Evolutionary conservation across 2,888 invertebrate species (phyloP).

Genomic region (Amblyteles armatorius): DNA sequence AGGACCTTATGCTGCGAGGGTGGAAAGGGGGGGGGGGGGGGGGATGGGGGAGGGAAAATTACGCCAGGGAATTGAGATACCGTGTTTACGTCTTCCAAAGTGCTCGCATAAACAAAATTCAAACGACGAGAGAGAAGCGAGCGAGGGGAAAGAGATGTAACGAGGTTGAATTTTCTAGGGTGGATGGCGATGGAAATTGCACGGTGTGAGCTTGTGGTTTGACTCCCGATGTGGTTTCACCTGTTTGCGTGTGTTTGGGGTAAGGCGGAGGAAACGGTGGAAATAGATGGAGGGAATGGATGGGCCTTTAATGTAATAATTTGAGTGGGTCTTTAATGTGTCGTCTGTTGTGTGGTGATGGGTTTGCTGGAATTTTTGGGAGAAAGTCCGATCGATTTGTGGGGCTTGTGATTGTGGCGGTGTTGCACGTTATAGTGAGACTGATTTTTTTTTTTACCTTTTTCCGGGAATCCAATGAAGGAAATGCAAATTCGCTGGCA

Average conservation of each 20-base stretch:
- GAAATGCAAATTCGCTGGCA: no score
- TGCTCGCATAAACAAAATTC: slow-evolving; percentile 84
- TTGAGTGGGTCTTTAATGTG: no score
- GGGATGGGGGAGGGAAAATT: slow-evolving; percentile 76
- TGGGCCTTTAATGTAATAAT: no score
- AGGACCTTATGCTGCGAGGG: slow-evolving; percentile 39
- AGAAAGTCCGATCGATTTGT: no score
- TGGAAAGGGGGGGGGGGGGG: slow-evolving; percentile 62
- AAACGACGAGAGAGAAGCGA: slow-evolving; percentile 74
- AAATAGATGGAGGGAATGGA: no score
- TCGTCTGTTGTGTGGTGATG: no score
- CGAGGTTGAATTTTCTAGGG: slow-evolving; percentile 40
- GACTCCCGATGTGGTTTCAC: neutral
- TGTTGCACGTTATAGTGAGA: no score
- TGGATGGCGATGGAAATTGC: slow-evolving; percentile 41
- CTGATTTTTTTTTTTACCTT: no score
- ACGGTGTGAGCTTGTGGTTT: slow-evolving; percentile 27
- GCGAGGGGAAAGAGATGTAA: slow-evolving; percentile 61
- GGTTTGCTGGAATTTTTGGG: no score
- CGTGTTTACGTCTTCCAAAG: slow-evolving; percentile 84
- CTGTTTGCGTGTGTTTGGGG: neutral
- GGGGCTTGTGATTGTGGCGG: no score
- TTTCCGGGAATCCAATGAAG: no score
- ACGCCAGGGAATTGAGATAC: slow-evolving; percentile 84
- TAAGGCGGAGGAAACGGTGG: no score